phyloP scores from a whole-genome alignment of 2,113 vertebrate species.

The Callipepla squamata region DNA sequence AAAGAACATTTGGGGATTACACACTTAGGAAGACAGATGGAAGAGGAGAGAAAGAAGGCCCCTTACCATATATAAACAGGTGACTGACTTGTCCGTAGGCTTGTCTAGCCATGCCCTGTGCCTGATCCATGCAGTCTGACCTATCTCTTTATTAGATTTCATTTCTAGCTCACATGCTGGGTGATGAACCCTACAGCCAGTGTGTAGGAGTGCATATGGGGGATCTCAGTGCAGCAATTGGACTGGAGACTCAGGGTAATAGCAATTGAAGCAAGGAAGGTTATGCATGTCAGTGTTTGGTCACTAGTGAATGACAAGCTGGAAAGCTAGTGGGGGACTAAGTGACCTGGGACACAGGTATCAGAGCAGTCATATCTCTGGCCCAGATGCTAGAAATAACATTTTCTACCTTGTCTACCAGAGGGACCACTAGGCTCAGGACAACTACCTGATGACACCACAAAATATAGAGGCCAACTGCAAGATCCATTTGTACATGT shows the following conservation, averaged over 20 bases:
- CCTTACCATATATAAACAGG: background rate
- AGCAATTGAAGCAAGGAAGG: background rate
- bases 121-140: background rate
- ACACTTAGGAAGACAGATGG: background rate
- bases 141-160: background rate
- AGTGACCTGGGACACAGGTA: background rate
- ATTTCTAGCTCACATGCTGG: background rate
- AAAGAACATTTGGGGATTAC: background rate
- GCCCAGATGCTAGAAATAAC: background rate
- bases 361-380: background rate
- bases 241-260: background rate
- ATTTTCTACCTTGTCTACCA: background rate
- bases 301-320: background rate
- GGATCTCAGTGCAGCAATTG: background rate
- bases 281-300: background rate
- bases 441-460: background rate
- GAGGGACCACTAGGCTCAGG: background rate
- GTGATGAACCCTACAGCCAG: background rate
- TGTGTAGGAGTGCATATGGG: fast-evolving
- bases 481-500: background rate
- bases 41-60: background rate
- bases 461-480: background rate
- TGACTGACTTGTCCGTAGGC: background rate
- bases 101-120: background rate
- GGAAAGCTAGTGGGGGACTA: background rate